Evolutionary conservation across 1,140 invertebrate genomes (phyloP), one percentile per base, ranked within the genome.

Genomic region (Microplitis demolitor): DNA sequence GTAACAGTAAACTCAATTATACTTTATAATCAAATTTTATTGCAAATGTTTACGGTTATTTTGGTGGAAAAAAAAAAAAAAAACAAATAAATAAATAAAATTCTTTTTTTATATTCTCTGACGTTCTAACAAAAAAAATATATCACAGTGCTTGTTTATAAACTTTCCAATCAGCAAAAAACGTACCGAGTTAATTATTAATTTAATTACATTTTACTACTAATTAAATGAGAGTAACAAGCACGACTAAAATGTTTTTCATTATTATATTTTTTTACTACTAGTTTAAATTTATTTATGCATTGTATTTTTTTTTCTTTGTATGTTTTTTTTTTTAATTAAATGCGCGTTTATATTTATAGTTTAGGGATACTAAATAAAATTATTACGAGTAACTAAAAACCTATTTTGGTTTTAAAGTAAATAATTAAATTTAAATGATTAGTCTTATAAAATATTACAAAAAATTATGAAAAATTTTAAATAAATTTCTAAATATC

Each of bases 71-170:
- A 63, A 11, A 31, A 13, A 34, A n/a, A 45, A 66, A 45, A 51
- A 37, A 50, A 50, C 5, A 14, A 13, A 11, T 33, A 6, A 14
- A 37, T 3, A 11, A 45, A 16, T 60, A 14, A 14, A 68, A 51
- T 39, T 56, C 16, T 34, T 33, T n/a, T 31, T 35, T 33, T 51
- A n/a, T 33, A 16, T 35, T 51, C 63, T 74, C 54, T 61, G 71
- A 67, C 68, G 53, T 74, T 71, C 61, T 63, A 71, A 74, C 53
- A 61, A 53, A 69, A 39, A 39, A 74, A 74, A 66, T 74, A 68
- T 74, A 74, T 74, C 73, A 74, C 68, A 74, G 62, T 45, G 68
- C 73, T 69, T 66, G 45, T 69, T 53, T 67, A 74, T 64, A 31
- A 69, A 63, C 13, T 53, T 63, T 63, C 16, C 14, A 54, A 63